Base-by-base conservation (phyloP, 2,113 vertebrate species). In the Cyprinodon variegatus region DNA sequence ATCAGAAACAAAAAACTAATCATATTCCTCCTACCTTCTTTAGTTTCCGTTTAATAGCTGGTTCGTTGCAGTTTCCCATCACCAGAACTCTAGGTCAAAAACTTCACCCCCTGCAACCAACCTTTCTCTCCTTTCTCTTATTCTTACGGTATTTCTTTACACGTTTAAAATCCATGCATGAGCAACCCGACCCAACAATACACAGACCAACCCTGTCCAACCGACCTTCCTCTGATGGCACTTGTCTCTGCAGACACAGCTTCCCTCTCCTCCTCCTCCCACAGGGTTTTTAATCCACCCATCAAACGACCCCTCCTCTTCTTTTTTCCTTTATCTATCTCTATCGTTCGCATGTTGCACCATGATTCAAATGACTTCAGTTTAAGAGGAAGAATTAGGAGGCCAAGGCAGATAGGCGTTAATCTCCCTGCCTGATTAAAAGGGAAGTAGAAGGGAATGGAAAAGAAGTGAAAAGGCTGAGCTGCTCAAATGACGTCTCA, bases 51-150 rank as follows among this genome's bases (percentile, higher is more conserved):
- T 86, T 93, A 72, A 89, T 82, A 7, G 88, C 87, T 36, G 90
- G 71, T 81, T 93, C 90, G 74, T 91, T 92, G 83, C 92, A 93
- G 90, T 94, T 95, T 12, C 94, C 94, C 94, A 94, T 94, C 17
- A 79, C 76, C 64, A 4, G 46, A 68, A 57, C 50, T n/a, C 50
- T 41, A 57, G 50, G 17, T 57, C 3, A 57, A 57, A 57, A 57
- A 57, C 50, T 5, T 57, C 60, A 69, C 70, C 63, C 11, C 4
- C 50, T 38, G 11, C 57, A 40, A 20, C 39, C 2, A 15, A 8
- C 50, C 64, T 11, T 71, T 59, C 53, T 69, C 15, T 65, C 45
- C 15, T 72, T 62, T 67, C 13, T 43, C 4, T 40, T n/a, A 4
- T 45, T n/a, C 3, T 41, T 68, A n/a, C n/a, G n/a, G n/a, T n/a